Evolutionary conservation across 1,140 invertebrate genomes (phyloP).

Genomic region (Micrasema minimum): DNA sequence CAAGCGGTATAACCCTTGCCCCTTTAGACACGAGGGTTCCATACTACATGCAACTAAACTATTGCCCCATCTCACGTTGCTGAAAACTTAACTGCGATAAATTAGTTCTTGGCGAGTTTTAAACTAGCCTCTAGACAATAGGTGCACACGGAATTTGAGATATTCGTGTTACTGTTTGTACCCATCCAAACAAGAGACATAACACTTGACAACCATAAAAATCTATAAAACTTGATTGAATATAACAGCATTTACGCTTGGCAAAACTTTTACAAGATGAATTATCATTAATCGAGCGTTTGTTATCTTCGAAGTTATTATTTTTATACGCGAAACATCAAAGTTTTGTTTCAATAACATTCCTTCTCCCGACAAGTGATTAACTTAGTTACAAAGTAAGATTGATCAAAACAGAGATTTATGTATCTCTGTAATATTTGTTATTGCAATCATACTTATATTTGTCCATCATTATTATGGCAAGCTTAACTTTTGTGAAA

Average conservation of each 20-base stretch:
- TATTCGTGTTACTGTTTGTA: no score
- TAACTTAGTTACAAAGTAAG: conserved; percentile 16
- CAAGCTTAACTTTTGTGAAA: no score
- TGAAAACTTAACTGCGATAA: conserved; percentile 41
- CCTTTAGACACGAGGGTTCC: conserved; percentile 32
- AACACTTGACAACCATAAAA: no score
- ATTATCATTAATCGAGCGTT: no score
- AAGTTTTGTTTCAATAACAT: background rate
- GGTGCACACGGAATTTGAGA: conserved; percentile 21
- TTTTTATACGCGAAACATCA: background rate
- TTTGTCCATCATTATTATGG: conserved; percentile 13
- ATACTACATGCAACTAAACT: conserved; percentile 44
- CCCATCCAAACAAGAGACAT: no score
- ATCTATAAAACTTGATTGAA: no score
- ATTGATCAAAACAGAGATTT: conserved; percentile 11
- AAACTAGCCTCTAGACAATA: conserved; percentile 30
- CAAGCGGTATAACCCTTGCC: conserved; percentile 42
- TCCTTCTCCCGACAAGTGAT: background rate
- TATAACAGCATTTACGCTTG: no score
- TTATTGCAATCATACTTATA: conserved; percentile 5
- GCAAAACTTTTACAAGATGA: no score
- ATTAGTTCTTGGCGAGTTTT: conserved; percentile 33
- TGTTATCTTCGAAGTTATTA: conserved; percentile 1
- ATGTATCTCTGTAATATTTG: background rate
- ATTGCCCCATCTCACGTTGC: conserved; percentile 37